Evolutionary conservation across 2,113 vertebrate species (phyloP).

Genomic region (Oncorhynchus masou): DNA sequence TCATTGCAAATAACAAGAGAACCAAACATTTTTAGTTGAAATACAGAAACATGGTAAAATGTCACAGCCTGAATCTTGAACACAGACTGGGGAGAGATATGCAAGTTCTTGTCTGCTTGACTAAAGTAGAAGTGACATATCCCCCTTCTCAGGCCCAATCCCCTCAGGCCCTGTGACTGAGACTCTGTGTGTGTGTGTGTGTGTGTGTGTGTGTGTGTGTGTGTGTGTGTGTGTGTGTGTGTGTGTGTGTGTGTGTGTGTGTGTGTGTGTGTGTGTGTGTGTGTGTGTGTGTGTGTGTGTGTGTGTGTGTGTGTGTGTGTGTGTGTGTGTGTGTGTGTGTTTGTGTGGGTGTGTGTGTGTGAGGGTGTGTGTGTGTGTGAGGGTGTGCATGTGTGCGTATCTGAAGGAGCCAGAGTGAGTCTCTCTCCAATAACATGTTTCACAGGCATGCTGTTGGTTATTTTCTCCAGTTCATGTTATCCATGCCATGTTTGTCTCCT

Average conservation of each 20-base stretch:
- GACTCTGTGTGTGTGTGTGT: background rate
- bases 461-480: background rate
- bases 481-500: background rate
- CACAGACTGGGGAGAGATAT: slow-evolving; percentile 46
- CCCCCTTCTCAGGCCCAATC: slow-evolving; percentile 48
- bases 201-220: background rate
- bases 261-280: too few relatives aligned
- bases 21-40: background rate
- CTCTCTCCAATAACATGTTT: background rate
- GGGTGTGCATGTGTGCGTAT: background rate
- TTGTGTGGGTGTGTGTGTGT: too few relatives aligned
- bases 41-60: slow-evolving; percentile 54
- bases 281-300: too few relatives aligned
- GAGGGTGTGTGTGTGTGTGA: background rate
- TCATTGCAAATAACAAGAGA: background rate
- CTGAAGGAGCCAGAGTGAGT: background rate
- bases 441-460: background rate
- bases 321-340: too few relatives aligned
- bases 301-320: too few relatives aligned
- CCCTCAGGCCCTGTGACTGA: slow-evolving; percentile 49
- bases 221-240: slow-evolving; percentile 4
- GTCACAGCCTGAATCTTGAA: slow-evolving; percentile 63
- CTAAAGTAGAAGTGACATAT: slow-evolving; percentile 70
- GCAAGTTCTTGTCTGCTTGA: slow-evolving; percentile 60
- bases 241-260: slow-evolving; percentile 12